Conservation (phyloP, 2,888 invertebrate genomes). For the Punctoribates punctum region DNA sequence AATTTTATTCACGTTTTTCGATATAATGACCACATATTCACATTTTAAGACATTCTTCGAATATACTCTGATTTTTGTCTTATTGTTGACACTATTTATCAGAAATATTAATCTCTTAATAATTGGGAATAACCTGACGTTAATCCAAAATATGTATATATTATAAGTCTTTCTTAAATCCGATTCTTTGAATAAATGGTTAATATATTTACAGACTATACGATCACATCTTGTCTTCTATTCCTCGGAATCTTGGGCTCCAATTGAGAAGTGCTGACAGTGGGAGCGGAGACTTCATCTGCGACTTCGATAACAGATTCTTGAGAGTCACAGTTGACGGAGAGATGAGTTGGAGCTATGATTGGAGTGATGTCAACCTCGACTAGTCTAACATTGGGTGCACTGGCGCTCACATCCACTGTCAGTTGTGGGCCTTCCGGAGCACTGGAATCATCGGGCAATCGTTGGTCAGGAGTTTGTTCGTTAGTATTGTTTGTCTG, state of each 20-base stretch:
- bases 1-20: too few species aligned
- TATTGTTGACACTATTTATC: too few species aligned
- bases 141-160: too few species aligned
- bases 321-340: constrained; percentile 43
- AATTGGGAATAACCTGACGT: too few species aligned
- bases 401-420: constrained; percentile 22
- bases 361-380: constrained; percentile 41
- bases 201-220: not conserved
- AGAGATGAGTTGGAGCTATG: constrained; percentile 39
- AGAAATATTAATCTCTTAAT: too few species aligned
- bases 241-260: not conserved
- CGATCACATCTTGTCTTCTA: constrained; percentile 34
- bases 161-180: too few species aligned
- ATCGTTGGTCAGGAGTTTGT: not conserved
- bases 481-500: constrained; percentile 28
- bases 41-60: too few species aligned
- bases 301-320: constrained; percentile 14
- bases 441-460: not conserved
- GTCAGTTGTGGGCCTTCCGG: not conserved
- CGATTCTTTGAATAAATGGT: not conserved
- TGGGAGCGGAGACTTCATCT: not conserved
- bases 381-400: constrained; percentile 32
- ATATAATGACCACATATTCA: too few species aligned
- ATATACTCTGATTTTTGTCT: too few species aligned
- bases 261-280: not conserved